These are phyloP conservation scores for Patella depressa DNA, from an alignment of 2,888 invertebrate genomes.

Conservation along the genomic window DNA sequence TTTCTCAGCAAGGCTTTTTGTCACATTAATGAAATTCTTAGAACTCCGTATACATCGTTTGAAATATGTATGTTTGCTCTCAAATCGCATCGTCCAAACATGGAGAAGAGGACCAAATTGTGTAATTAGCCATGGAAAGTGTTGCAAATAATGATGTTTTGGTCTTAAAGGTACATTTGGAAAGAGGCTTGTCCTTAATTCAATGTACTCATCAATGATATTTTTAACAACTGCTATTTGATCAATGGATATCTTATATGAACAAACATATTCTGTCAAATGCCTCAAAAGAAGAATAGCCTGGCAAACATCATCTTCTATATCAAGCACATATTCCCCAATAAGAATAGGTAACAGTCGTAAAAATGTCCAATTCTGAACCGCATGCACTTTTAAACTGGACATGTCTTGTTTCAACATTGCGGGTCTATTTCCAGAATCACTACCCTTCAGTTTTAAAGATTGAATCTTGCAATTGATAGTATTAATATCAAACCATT, in stretches of 20 bases:
- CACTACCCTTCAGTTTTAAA: not conserved
- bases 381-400: not conserved
- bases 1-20: not conserved
- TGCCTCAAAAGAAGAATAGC: not conserved
- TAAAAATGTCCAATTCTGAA: not conserved
- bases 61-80: not conserved
- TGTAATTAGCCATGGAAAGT: not conserved
- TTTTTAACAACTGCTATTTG: not conserved
- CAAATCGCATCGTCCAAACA: not conserved
- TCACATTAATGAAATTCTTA: not conserved
- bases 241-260: not conserved
- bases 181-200: not conserved
- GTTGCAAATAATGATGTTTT: conserved; percentile 3
- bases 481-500: not conserved
- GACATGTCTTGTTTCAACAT: not conserved
- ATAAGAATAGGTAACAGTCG: not conserved
- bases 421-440: not conserved
- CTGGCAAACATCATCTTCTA: not conserved
- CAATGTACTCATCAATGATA: conserved; percentile 3
- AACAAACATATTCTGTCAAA: not conserved
- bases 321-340: not conserved
- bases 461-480: not conserved
- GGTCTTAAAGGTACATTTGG: not conserved
- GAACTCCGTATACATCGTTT: not conserved
- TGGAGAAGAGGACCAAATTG: conserved; percentile 1